Conservation (phyloP, 1,140 invertebrate genomes). For the Trigoniulus corallinus region DNA sequence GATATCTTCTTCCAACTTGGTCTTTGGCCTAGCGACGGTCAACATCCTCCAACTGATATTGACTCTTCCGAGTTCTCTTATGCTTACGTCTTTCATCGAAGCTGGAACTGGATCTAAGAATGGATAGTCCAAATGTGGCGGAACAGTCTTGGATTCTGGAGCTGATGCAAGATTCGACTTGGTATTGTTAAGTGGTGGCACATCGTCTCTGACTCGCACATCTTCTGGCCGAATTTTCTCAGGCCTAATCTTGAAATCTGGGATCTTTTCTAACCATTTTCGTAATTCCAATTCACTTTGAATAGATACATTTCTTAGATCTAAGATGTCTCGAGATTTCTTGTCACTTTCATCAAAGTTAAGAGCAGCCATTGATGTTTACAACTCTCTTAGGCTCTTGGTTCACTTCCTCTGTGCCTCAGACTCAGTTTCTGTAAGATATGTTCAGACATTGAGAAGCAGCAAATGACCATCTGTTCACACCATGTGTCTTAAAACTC, state of each 20-base stretch:
- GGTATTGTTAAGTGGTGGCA: slow-evolving; percentile 19
- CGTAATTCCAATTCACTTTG: slow-evolving; percentile 64
- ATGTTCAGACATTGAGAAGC: too few relatives aligned
- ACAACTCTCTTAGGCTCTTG: too few relatives aligned
- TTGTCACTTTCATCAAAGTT: slow-evolving; percentile 52
- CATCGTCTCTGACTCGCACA: slow-evolving; percentile 43
- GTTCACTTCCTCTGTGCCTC: too few relatives aligned
- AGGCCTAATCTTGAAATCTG: slow-evolving; percentile 71
- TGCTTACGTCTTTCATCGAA: slow-evolving; percentile 56
- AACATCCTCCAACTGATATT: slow-evolving; percentile 89
- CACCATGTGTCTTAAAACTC: too few relatives aligned
- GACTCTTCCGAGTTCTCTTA: slow-evolving; percentile 61
- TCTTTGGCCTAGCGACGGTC: slow-evolving; percentile 62
- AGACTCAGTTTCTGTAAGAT: too few relatives aligned
- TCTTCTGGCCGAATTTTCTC: slow-evolving; percentile 51
- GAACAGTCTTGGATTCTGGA: slow-evolving; percentile 41
- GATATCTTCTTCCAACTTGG: slow-evolving; percentile 66
- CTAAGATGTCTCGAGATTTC: slow-evolving; percentile 59
- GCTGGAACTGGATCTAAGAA: slow-evolving; percentile 57
- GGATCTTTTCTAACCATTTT: slow-evolving; percentile 61
- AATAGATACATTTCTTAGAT: slow-evolving; percentile 58
- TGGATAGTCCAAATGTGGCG: slow-evolving; percentile 36
- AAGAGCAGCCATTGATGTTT: background rate
- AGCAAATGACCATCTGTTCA: too few relatives aligned
- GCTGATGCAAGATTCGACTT: slow-evolving; percentile 27